These are phyloP conservation scores for Pteria penguin DNA, from an alignment of 2,888 invertebrate species.

Conservation along the genomic window DNA sequence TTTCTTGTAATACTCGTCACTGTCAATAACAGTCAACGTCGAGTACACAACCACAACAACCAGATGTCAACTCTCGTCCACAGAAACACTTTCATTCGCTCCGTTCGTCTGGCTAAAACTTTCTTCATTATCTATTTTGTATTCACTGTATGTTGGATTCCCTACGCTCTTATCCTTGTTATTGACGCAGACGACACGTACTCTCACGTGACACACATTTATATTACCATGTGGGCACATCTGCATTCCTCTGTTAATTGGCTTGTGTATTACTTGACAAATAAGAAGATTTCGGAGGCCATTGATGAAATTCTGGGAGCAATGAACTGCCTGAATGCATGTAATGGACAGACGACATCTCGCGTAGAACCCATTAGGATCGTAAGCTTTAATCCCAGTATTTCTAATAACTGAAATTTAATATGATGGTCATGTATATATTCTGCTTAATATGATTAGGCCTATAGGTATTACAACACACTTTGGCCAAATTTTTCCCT, in stretches of 20 bases:
- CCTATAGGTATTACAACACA: too few relatives aligned
- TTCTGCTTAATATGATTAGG: too few relatives aligned
- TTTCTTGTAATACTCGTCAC: constrained; percentile 56
- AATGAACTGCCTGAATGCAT: not conserved
- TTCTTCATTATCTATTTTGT: constrained; percentile 66
- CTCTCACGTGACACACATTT: constrained; percentile 59
- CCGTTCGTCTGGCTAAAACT: constrained; percentile 56
- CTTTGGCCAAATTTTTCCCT: too few relatives aligned
- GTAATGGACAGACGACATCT: too few relatives aligned
- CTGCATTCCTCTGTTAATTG: constrained; percentile 63
- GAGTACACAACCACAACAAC: not conserved
- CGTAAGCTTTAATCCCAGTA: too few relatives aligned
- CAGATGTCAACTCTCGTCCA: not conserved
- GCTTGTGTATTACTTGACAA: constrained; percentile 61
- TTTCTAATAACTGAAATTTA: too few relatives aligned
- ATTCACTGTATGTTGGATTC: constrained; percentile 68
- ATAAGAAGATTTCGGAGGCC: constrained; percentile 49
- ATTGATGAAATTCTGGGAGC: constrained; percentile 35
- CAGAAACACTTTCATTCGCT: not conserved
- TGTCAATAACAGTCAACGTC: constrained; percentile 43
- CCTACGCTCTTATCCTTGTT: constrained; percentile 65
- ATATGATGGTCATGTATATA: too few relatives aligned
- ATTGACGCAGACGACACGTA: constrained; percentile 57
- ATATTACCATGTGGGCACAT: constrained; percentile 59
- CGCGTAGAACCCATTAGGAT: too few relatives aligned